Evolutionary conservation across 1,140 invertebrate species (phyloP), one percentile per base, ranked within the genome.

Genomic region (Mamestra configurata): DNA sequence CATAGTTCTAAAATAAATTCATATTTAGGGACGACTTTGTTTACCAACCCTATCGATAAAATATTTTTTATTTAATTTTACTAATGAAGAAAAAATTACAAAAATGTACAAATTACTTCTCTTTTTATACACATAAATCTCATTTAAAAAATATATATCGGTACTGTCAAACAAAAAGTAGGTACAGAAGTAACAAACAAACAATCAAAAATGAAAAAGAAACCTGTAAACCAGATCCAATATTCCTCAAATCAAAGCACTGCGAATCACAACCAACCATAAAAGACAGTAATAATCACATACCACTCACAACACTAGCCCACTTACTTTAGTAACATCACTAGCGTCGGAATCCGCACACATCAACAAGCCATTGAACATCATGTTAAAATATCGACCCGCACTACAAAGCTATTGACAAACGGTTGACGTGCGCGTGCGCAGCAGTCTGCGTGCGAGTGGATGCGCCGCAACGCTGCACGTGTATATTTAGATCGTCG

Each of bases 281-380:
- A 57, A 53, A 11, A 0, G 15, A 24, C 22, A 6, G 20, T 24
- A 13, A 43, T 43, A 5, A 49, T n/a, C 6, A 49, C 43, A 4
- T n/a, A 68, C 35, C n/a, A 40, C 61, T 20, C 53, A 66, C 53
- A 64, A 61, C 37, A 64, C 22, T 20, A 59, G 13, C 27, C 15
- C 37, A 24, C 90, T 90, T 71, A 93, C 93, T 86, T 93, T 94
- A 43, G 89, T 88, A 80, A 87, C 87, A 79, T 93, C 91, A 71
- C 92, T 94, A 15, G 84, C 86, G 46, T 94, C 93, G 6, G 92
- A 94, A 79, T 93, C 93, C 1, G 84, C 88, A 53, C 84, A 91
- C 86, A 91, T 86, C 43, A 92, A 55, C 0, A 94, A 79, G 6
- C 93, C 92, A 70, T 94, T 94, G 77, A 94, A 94, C 93, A 94